Evolutionary conservation across 2,797 vertebrate species (phyloP).

Genomic region (Acanthurus lineatus): DNA sequence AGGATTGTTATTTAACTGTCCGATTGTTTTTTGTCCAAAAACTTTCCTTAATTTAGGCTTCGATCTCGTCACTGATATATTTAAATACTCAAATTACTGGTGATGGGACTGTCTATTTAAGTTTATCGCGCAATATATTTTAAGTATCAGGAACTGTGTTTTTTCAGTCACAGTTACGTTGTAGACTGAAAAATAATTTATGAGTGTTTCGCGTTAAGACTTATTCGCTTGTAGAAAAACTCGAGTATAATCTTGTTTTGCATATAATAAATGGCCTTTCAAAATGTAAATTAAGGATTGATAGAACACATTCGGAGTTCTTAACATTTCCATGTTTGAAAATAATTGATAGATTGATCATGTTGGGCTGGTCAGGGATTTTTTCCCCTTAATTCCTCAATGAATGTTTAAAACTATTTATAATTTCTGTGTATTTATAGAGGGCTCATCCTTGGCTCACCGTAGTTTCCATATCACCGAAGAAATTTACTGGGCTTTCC

Average conservation of each 20-base stretch:
- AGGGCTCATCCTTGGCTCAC: not conserved
- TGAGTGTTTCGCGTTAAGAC: not conserved
- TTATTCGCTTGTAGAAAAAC: not conserved
- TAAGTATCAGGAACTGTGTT: not conserved
- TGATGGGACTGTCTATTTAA: accelerated
- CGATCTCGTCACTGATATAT: accelerated
- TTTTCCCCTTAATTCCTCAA: not conserved
- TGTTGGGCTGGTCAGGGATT: not conserved
- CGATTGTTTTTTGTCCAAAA: accelerated
- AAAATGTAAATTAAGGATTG: not conserved
- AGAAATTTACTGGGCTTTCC: not conserved
- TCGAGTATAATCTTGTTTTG: not conserved
- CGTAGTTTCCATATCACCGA: not conserved
- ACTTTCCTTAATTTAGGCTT: not conserved
- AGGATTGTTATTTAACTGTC: not conserved
- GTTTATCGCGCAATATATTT: not conserved
- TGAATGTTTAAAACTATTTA: too few species aligned
- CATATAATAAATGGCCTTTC: accelerated
- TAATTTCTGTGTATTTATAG: not conserved
- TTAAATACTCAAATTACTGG: accelerated
- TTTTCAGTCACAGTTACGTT: not conserved
- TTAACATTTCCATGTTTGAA: too few species aligned
- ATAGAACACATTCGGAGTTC: not conserved
- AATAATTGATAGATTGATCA: not conserved
- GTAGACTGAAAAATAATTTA: not conserved